Evolutionary conservation across 2,113 vertebrate species (phyloP), one percentile per base, ranked within the genome.

Genomic region (Lonchura striata): DNA sequence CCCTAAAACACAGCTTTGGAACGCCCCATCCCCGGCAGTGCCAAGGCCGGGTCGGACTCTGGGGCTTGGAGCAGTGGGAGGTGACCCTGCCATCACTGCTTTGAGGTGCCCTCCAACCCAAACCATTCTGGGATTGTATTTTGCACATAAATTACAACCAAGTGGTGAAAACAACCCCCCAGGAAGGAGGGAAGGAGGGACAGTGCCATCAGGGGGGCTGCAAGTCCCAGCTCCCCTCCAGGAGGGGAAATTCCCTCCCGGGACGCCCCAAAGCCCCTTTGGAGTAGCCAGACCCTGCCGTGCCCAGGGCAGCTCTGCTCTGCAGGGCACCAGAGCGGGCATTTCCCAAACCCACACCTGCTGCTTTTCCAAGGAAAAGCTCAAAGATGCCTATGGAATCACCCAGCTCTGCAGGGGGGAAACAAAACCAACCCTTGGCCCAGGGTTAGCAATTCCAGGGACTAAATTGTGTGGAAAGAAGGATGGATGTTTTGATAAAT

Each of bases 101-200:
- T 27, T 61, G 3, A 2, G 13, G 17, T 31, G 24, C 47, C 17
- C 3, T 7, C 41, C 54, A 35, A 19, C 30, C 8, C 54, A 54
- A 42, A 15, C 21, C 47, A 2, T 0, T 5, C 22, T 12, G 12
- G 31, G 27, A 13, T 16, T 42, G 4, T 11, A 4, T 69, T 56
- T 54, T 37, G 10, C 70, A 66, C 56, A 27, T 3, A 27, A 90
- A 60, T 4, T 30, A 7, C 52, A 54, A 15, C 0, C 0, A 53
- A 28, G 31, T 4, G 24, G 27, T n/a, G 77, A 37, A 30, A 69
- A 16, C 0, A 2, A 24, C 20, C 41, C 54, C 22, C 7, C 1
- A 0, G 54, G 13, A 18, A 49, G 49, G 21, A 49, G 49, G 24
- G 30, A 64, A 33, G 37, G 23, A 0, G 0, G 68, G 35, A 15